A percentile compares a stretch with the other conserved stretches of the same genome.
Conservation (phyloP, 2,797 vertebrate genomes). For the Epinephelus malabaricus region DNA sequence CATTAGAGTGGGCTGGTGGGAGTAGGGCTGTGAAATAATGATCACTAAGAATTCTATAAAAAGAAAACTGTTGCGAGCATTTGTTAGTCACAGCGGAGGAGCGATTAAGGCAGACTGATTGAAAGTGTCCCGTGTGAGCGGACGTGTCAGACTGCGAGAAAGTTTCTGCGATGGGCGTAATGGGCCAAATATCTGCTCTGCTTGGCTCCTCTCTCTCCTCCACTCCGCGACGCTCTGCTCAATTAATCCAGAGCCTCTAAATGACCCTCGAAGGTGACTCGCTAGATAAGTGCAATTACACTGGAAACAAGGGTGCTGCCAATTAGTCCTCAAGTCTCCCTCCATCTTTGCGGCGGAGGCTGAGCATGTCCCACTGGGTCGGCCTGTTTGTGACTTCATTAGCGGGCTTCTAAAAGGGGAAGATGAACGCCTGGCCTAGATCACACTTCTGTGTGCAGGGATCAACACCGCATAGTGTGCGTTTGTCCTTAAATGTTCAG, state of each 20-base stretch:
- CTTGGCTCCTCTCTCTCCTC: conserved; percentile 62
- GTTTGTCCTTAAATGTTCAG: conserved; percentile 62
- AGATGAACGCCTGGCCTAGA: conserved; percentile 81
- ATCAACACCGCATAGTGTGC: conserved; percentile 51
- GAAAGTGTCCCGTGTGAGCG: conserved; percentile 76
- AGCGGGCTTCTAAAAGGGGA: conserved; percentile 85
- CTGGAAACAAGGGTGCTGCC: conserved; percentile 87
- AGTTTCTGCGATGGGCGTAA: conserved; percentile 81
- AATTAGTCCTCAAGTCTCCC: conserved; percentile 86
- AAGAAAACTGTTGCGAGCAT: conserved; percentile 73
- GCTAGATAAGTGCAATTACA: conserved; percentile 88
- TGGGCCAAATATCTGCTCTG: conserved; percentile 82
- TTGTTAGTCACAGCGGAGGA: conserved; percentile 77
- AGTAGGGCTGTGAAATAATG: conserved; percentile 76
- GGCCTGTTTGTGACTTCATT: conserved; percentile 88
- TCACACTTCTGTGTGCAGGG: conserved; percentile 66
- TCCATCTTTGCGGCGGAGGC: conserved; percentile 73
- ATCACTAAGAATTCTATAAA: conserved; percentile 83
- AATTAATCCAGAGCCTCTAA: conserved; percentile 88
- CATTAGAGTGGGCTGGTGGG: conserved; percentile 80
- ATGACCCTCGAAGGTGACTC: conserved; percentile 90
- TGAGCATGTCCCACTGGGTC: conserved; percentile 79
- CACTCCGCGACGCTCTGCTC: conserved; percentile 78
- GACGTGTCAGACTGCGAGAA: conserved; percentile 74
- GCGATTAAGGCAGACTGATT: conserved; percentile 81